phyloP scores from a whole-genome alignment of 2,113 vertebrate species.

The Dromiciops gliroides region DNA sequence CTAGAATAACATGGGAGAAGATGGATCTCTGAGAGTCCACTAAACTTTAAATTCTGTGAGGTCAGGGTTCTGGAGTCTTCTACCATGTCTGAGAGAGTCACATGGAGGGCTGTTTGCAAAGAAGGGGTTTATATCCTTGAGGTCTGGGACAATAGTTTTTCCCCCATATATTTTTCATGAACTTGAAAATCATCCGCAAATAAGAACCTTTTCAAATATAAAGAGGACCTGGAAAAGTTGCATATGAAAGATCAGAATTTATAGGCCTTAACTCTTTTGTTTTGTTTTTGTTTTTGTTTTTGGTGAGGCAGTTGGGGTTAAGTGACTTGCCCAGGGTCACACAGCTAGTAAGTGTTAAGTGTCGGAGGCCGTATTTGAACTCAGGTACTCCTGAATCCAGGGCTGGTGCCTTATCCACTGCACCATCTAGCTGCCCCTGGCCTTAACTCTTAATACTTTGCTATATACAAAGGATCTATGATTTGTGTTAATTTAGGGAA shows the following conservation, averaged over 20 bases:
- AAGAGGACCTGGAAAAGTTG: not conserved
- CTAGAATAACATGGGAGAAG: not conserved
- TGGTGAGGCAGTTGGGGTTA: no score
- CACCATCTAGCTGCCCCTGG: no score
- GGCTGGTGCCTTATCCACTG: no score
- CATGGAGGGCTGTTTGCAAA: not conserved
- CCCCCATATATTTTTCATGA: not conserved
- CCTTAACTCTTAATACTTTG: not conserved
- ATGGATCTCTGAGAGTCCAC: not conserved
- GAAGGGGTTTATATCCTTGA: not conserved
- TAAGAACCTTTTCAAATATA: not conserved
- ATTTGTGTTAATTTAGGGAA: not conserved
- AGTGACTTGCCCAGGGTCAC: no score
- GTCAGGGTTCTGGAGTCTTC: not conserved
- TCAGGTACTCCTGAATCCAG: no score
- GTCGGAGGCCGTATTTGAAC: no score
- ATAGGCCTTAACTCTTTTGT: not conserved
- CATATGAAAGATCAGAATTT: not conserved
- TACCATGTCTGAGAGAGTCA: not conserved
- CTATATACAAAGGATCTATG: not conserved
- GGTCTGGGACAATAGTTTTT: not conserved
- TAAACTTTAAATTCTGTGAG: not conserved
- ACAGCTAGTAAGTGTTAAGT: no score
- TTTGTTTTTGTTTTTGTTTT: no score
- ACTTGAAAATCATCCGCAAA: not conserved